Conservation (phyloP, 2,113 vertebrate species). For the Proterorhinus semilunaris region DNA sequence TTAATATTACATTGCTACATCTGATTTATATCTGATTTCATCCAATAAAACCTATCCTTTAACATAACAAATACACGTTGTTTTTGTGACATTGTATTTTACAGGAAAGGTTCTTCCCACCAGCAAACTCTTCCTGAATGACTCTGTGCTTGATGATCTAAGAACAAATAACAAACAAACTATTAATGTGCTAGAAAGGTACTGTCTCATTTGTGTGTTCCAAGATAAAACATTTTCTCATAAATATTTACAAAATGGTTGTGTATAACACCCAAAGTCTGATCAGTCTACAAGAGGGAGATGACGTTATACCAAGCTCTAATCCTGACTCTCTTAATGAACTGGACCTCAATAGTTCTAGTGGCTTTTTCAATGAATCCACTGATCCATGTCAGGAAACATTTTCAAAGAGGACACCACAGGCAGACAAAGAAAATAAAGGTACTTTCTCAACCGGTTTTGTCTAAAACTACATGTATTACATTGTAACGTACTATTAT, state of each 20-base stretch:
- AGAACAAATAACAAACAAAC: slow-evolving; percentile 14
- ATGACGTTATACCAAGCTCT: slow-evolving; percentile 64
- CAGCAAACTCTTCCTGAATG: slow-evolving; percentile 58
- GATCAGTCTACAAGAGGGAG: neutral
- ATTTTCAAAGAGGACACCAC: slow-evolving; percentile 43
- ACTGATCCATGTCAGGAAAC: slow-evolving; percentile 48
- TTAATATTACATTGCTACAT: too few relatives aligned
- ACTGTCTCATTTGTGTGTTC: neutral
- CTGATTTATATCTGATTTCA: too few relatives aligned
- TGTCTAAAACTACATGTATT: neutral
- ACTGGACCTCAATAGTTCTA: slow-evolving; percentile 32
- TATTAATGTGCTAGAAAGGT: slow-evolving; percentile 62
- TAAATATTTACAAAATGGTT: neutral
- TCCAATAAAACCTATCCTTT: too few relatives aligned
- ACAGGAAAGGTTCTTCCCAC: slow-evolving; percentile 62
- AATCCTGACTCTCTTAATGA: slow-evolving; percentile 55
- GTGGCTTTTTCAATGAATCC: slow-evolving; percentile 26
- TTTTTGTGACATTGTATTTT: neutral
- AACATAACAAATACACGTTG: neutral
- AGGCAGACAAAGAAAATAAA: slow-evolving; percentile 15
- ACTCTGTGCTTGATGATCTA: slow-evolving; percentile 60
- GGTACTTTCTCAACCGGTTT: slow-evolving; percentile 11
- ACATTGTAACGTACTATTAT: neutral
- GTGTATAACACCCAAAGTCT: slow-evolving; percentile 15
- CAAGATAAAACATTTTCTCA: neutral